phyloP scores from a whole-genome alignment of 2,113 vertebrate species.

The Chloebia gouldiae region DNA sequence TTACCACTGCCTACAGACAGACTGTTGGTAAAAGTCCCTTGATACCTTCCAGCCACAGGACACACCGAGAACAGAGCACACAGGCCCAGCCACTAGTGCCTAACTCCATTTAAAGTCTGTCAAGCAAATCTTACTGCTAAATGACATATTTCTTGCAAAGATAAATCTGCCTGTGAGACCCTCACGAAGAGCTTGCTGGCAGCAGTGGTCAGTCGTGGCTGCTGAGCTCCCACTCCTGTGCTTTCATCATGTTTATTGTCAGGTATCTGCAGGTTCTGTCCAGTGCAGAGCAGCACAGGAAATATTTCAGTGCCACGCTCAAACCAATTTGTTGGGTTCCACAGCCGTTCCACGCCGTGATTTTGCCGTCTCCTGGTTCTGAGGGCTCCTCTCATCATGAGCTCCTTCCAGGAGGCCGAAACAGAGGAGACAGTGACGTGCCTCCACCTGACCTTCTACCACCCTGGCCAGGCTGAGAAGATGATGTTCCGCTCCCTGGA shows the following conservation, averaged over 20 bases:
- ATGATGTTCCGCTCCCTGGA: conserved; percentile 73
- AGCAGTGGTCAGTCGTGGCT: accelerated
- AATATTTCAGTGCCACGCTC: accelerated
- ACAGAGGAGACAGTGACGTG: conserved; percentile 85
- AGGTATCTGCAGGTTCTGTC: accelerated
- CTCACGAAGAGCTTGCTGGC: not conserved
- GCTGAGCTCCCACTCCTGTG: not conserved
- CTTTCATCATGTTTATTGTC: not conserved
- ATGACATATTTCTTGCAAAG: not conserved
- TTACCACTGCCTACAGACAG: not conserved
- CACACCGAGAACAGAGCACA: accelerated
- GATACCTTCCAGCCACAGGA: not conserved
- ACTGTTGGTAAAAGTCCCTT: not conserved
- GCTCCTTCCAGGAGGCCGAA: conserved; percentile 71
- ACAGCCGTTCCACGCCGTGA: not conserved
- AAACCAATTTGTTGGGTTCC: not conserved
- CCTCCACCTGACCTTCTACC: conserved; percentile 83
- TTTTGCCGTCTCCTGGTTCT: not conserved
- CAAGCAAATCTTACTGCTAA: not conserved
- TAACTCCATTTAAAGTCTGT: not conserved
- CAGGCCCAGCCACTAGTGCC: not conserved
- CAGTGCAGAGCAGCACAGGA: no score
- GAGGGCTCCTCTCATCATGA: not conserved
- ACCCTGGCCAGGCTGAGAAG: conserved; percentile 75
- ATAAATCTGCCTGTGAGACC: not conserved